Conservation (phyloP, 2,888 invertebrate species). For the Entomobrya proxima region DNA sequence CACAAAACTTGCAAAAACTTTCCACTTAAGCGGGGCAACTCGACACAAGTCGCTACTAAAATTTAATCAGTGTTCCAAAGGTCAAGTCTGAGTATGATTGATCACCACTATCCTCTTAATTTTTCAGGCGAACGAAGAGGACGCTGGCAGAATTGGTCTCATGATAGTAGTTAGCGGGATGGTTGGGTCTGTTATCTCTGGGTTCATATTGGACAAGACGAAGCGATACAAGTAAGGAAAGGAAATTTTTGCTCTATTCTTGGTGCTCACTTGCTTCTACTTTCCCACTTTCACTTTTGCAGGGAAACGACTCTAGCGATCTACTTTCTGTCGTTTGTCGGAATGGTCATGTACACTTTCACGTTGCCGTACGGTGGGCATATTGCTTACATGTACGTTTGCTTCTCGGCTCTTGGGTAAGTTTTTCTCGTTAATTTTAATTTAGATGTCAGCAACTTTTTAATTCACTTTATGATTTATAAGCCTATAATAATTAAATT, state of each 20-base stretch:
- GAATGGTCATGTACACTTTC: conserved; percentile 95
- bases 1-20: too few relatives aligned
- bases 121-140: conserved; percentile 83
- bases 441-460: conserved; percentile 49
- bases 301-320: conserved; percentile 94
- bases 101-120: neutral
- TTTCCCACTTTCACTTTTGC: too few relatives aligned
- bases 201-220: conserved; percentile 92
- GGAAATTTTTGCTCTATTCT: too few relatives aligned
- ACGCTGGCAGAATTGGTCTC: conserved; percentile 93
- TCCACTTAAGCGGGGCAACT: too few relatives aligned
- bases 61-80: too few relatives aligned
- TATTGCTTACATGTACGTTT: conserved; percentile 90
- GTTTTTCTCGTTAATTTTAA: conserved; percentile 75
- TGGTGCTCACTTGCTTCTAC: too few relatives aligned
- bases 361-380: conserved; percentile 85
- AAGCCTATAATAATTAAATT: too few relatives aligned
- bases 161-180: conserved; percentile 95
- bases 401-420: conserved; percentile 92
- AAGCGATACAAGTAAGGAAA: conserved; percentile 95
- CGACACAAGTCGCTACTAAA: too few relatives aligned
- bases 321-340: conserved; percentile 91
- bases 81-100: too few relatives aligned
- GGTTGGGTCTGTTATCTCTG: conserved; percentile 93
- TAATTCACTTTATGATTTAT: too few relatives aligned